Base-by-base conservation (phyloP, 2,113 vertebrate species). In the Embiotoca jacksoni region DNA sequence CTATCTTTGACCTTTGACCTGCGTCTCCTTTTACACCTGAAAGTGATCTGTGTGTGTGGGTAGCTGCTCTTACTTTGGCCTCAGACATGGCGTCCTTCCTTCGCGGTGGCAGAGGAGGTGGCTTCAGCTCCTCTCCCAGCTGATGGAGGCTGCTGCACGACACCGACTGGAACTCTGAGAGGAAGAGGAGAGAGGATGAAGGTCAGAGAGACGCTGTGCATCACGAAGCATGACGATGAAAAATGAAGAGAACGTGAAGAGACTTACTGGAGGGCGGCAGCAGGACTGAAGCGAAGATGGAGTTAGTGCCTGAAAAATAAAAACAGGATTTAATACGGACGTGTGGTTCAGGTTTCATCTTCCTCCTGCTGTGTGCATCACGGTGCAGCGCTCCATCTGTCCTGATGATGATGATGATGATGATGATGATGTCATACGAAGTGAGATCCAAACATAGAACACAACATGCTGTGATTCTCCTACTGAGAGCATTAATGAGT, bases 91-190 rank as follows among this genome's bases (percentile, higher is more conserved):
- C 91, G 81, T 97, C 94, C 87, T 98, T 98, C 90, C 97, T 96
- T 7, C 97, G 96, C 6, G 98, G 98, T 49, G 98, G 98, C 73
- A 99, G 94, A 0, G 98, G 98, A 57, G 98, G 98, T 50, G 98
- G 98, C 88, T 95, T 95, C 60, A 84, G 93, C 75, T 99, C 97
- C 83, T 99, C 97, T 35, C 92, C 96, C 0, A 94, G 92, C 83
- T 96, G 96, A 89, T 96, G 95, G 83, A 99, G 94, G 94, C 96
- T 99, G 11, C 96, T 94, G 84, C 96, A 99, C 0, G 97, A 98
- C 81, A 93, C 96, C 50, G 98, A 99, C 84, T 98, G 96, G 60
- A 93, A 95, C 90, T 96, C 98, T 99, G 89, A 1, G 63, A 9
- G 30, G 4, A 49, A 47, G n/a, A 30, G 13, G 57, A 32, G 53